Conservation (phyloP, 2,888 invertebrate genomes). For the Lasioglossum pauxillum region DNA sequence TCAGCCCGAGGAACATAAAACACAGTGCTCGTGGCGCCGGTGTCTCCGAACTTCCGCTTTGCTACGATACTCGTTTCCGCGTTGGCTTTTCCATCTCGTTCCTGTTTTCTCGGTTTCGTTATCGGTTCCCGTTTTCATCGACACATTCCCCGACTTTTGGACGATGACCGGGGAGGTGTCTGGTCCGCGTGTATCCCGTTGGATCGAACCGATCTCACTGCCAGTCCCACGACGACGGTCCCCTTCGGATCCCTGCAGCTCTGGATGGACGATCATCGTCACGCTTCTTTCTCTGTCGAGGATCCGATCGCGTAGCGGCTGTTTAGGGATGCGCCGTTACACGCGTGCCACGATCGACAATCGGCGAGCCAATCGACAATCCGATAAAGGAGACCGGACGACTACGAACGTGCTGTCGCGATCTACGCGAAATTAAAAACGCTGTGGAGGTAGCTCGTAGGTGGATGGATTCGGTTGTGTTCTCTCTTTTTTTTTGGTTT, state of each 20-base stretch:
- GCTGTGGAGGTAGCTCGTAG: constrained; percentile 49
- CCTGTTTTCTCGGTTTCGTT: neutral
- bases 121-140: neutral
- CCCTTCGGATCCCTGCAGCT: constrained; percentile 18
- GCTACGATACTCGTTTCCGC: constrained; percentile 31
- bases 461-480: constrained; percentile 46
- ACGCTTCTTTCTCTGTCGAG: constrained; percentile 17
- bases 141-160: constrained; percentile 14
- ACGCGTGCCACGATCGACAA: constrained; percentile 40
- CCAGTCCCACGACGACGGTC: constrained; percentile 51
- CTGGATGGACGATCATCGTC: constrained; percentile 32
- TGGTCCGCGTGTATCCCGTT: constrained; percentile 18
- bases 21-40: constrained; percentile 52
- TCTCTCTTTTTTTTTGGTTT: neutral
- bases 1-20: constrained; percentile 65
- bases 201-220: neutral
- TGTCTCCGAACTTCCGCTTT: constrained; percentile 51
- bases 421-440: constrained; percentile 29
- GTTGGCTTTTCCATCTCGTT: neutral
- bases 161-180: constrained; percentile 1
- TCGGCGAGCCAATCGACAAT: constrained; percentile 28
- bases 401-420: constrained; percentile 37
- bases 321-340: constrained; percentile 10
- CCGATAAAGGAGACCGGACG: constrained; percentile 42
- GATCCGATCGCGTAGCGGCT: constrained; percentile 17